A percentile compares a stretch with the other conserved stretches of the same genome.
These are phyloP conservation scores for Hemaris fuciformis DNA, from an alignment of 2,888 invertebrate genomes.

Conservation along the genomic window DNA sequence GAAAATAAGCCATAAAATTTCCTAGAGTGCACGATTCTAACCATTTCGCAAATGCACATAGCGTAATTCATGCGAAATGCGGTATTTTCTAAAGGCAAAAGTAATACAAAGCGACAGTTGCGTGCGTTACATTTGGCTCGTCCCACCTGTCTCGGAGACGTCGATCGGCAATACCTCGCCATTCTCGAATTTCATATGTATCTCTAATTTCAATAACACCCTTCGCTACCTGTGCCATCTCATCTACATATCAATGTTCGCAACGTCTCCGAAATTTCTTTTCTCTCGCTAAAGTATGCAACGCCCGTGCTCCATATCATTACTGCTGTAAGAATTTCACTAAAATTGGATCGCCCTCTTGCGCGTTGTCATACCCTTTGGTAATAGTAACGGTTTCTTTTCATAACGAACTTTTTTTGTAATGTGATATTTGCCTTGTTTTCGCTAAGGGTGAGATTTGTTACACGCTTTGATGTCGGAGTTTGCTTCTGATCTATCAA, in stretches of 20 bases:
- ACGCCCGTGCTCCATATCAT: conserved; percentile 78
- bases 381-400: conserved; percentile 79
- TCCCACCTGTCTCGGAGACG: conserved; percentile 44
- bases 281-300: conserved; percentile 75
- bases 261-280: conserved; percentile 73
- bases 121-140: conserved; percentile 25
- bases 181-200: conserved; percentile 71
- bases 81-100: conserved; percentile 37
- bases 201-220: conserved; percentile 79
- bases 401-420: conserved; percentile 79
- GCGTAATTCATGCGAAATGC: conserved; percentile 27
- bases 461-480: conserved; percentile 59
- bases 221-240: conserved; percentile 74
- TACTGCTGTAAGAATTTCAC: conserved; percentile 69
- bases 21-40: conserved; percentile 9
- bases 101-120: conserved; percentile 27
- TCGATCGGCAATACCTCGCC: conserved; percentile 55
- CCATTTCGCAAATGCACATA: conserved; percentile 6
- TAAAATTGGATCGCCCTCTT: conserved; percentile 77
- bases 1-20: conserved; percentile 8
- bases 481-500: conserved; percentile 54
- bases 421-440: conserved; percentile 76
- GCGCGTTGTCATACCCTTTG: conserved; percentile 75
- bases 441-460: conserved; percentile 73
- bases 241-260: conserved; percentile 79